These are phyloP conservation scores for Tachina grossa DNA, from an alignment of 2,888 invertebrate genomes.

Conservation along the genomic window DNA sequence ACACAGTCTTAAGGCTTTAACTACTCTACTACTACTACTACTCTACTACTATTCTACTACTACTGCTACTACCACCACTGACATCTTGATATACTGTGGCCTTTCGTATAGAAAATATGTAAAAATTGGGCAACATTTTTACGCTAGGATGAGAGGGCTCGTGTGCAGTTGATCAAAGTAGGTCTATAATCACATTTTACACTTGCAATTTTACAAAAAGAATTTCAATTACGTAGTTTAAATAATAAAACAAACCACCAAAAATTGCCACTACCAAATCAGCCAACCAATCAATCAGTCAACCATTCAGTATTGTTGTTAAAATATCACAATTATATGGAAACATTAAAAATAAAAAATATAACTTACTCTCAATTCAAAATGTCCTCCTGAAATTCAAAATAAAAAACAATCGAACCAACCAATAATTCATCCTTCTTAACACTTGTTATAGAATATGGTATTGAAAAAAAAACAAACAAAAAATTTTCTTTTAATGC, in stretches of 20 bases:
- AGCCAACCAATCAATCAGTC: conserved; percentile 31
- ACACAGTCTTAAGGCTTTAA: conserved; percentile 63
- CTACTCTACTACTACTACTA: conserved; percentile 64
- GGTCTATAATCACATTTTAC: conserved; percentile 67
- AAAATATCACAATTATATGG: conserved; percentile 54
- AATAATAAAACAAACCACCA: conserved; percentile 53
- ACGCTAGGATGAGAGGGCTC: conserved; percentile 73
- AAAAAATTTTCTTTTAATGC: conserved; percentile 31
- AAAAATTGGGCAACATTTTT: conserved; percentile 55
- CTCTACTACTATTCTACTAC: conserved; percentile 39
- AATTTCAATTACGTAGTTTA: conserved; percentile 54
- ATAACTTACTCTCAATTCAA: conserved; percentile 34
- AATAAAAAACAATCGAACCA: conserved; percentile 25
- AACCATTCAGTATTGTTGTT: conserved; percentile 63
- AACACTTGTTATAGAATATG: conserved; percentile 53
- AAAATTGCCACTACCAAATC: conserved; percentile 61
- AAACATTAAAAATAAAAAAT: conserved; percentile 28
- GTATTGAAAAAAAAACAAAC: conserved; percentile 30
- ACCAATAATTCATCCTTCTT: conserved; percentile 35
- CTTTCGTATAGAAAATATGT: conserved; percentile 51
- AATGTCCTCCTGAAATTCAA: conserved; percentile 22
- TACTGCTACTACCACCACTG: conserved; percentile 64
- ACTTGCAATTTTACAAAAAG: conserved; percentile 49
- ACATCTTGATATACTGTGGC: conserved; percentile 61
- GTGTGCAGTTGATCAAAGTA: conserved; percentile 74